A percentile compares a stretch with the other conserved stretches of the same genome.
These are phyloP conservation scores for Tiaroga cobitis DNA, from an alignment of 2,797 vertebrate genomes.

Conservation along the genomic window DNA sequence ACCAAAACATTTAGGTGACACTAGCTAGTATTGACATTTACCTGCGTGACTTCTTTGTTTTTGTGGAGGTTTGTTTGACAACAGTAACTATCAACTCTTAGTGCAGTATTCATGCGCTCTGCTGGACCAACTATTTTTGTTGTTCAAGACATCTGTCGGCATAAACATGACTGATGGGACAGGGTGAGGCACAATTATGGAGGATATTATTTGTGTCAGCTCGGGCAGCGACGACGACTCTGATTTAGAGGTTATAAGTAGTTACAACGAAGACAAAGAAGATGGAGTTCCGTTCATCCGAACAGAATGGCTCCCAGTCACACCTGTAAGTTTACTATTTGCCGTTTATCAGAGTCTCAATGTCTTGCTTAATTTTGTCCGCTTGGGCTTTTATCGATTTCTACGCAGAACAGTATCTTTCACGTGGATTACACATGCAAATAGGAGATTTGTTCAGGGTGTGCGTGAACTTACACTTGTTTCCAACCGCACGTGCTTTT, in stretches of 20 bases:
- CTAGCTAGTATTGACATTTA: not conserved
- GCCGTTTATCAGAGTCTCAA: not conserved
- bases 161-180: not conserved
- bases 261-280: conserved; percentile 39
- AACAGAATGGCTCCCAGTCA: conserved; percentile 54
- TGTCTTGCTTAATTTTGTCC: not conserved
- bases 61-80: not conserved
- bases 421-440: conserved; percentile 11
- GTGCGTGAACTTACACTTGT: not conserved
- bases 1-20: conserved; percentile 16
- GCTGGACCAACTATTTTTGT: not conserved
- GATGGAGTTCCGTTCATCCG: conserved; percentile 42
- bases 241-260: conserved; percentile 70
- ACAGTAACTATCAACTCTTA: not conserved
- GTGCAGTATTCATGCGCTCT: not conserved
- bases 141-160: not conserved
- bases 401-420: not conserved
- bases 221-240: conserved; percentile 72
- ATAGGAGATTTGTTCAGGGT: not conserved
- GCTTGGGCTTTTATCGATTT: not conserved
- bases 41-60: not conserved
- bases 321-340: conserved; percentile 63
- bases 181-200: conserved; percentile 61
- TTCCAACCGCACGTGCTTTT: not conserved
- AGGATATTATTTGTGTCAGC: conserved; percentile 71